Evolutionary conservation across 2,113 vertebrate species (phyloP).

Genomic region (Pterocles orientalis): DNA sequence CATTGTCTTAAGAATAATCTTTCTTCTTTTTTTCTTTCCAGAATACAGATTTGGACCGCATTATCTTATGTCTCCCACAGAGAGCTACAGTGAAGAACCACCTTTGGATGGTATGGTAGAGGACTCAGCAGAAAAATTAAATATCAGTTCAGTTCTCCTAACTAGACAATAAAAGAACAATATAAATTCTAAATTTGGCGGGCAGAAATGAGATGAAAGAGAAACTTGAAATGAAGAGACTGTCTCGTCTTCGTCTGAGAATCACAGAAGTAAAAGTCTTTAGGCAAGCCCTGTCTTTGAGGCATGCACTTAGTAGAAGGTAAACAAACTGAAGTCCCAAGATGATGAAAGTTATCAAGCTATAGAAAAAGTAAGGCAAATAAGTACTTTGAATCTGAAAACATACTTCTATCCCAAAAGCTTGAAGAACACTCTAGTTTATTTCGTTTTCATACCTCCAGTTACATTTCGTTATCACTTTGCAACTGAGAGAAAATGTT

Average conservation of each 20-base stretch:
- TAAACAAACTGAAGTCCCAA: not conserved
- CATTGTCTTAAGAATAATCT: not conserved
- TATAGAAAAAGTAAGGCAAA: not conserved
- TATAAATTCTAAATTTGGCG: not conserved
- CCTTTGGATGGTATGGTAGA: not conserved
- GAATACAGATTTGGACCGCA: not conserved
- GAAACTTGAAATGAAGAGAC: not conserved
- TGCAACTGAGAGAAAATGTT: not conserved
- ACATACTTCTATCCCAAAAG: not conserved
- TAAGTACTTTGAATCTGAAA: not conserved
- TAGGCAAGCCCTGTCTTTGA: not conserved
- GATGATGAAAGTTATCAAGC: not conserved
- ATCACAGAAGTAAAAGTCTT: not conserved
- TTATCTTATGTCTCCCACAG: not conserved
- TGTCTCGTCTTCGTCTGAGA: not conserved
- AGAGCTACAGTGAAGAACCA: not conserved
- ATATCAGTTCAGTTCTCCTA: not conserved
- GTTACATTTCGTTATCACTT: not conserved
- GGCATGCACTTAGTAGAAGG: not conserved
- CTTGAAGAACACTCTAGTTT: not conserved
- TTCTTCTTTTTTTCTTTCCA: not conserved
- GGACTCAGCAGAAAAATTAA: not conserved
- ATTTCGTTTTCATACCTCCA: not conserved
- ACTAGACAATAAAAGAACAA: not conserved
- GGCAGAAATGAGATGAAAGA: not conserved